Conservation (phyloP, 2,888 invertebrate species). For the Pachycephus smyrnensis region DNA sequence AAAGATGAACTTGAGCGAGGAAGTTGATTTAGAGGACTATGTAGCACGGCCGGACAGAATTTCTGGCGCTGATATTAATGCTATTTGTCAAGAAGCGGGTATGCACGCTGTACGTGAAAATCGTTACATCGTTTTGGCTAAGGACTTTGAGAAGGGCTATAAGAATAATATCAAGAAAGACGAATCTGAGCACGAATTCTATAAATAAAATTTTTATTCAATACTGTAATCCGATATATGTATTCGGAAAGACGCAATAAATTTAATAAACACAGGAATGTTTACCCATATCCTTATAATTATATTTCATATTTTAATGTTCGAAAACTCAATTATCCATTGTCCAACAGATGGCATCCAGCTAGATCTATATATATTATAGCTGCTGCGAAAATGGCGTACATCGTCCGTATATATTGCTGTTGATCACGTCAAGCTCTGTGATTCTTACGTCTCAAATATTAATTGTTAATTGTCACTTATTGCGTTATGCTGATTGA, state of each 20-base stretch:
- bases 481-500: not conserved
- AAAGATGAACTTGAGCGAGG: conserved; percentile 97
- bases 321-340: not conserved
- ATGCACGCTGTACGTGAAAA: conserved; percentile 99
- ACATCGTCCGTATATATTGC: not conserved
- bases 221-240: not conserved
- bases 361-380: not conserved
- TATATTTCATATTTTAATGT: not conserved
- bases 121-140: conserved; percentile 97
- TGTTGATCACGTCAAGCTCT: not conserved
- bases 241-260: not conserved
- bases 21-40: conserved; percentile 98
- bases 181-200: conserved; percentile 99
- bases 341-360: not conserved
- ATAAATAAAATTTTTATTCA: conserved; percentile 79
- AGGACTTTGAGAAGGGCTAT: conserved; percentile 99
- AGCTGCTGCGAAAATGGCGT: not conserved
- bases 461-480: not conserved
- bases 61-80: conserved; percentile 99
- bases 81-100: conserved; percentile 99
- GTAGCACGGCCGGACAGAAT: conserved; percentile 99
- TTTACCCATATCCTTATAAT: not conserved
- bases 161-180: conserved; percentile 99
- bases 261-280: not conserved
- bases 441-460: not conserved